Base-by-base conservation (phyloP, 2,888 invertebrate genomes). In the Drosophila pseudotakahashii region DNA sequence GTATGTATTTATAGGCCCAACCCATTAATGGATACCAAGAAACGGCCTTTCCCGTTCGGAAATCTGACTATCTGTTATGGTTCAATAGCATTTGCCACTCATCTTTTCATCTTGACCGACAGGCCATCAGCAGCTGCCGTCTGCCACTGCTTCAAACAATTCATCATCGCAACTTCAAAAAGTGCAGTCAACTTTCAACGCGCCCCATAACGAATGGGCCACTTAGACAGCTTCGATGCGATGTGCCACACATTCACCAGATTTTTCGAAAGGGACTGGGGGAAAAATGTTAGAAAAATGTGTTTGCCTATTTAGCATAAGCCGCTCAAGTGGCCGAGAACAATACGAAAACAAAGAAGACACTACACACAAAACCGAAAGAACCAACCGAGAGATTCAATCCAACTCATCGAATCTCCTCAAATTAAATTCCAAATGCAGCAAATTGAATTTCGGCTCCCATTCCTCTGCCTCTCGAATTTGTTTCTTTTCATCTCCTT, bases 281-380 rank as follows among this genome's bases (percentile, higher is more conserved):
- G 48, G 47, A 32, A 69, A 77, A 75, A 61, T 84, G 76, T 55
- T 74, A 75, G 66, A 66, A 41, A 85, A 88, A 85, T 82, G 77
- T 82, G 81, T 75, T 85, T 79, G 79, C 75, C 79, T 85, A 85
- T 82, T 85, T 81, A 84, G 88, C 85, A 76, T 73, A 61, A 52
- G 69, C 55, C 69, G 70, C 81, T 88, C 82, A 85, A 81, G 85
- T 85, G 82, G 63, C 66, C 57, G 59, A 69, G 30, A 59, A 55
- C 60, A 73, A 61, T 44, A 32, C 14, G 62, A 60, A 69, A 61
- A 59, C 54, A 57, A 63, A 37, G 34, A 69, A 67, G 66, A 30
- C 52, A 26, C 59, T 26, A 48, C 13, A 48, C 13, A 26, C 32
- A 50, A 36, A 23, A n/a, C 26, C 19, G 23, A 36, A 32, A 36